These are phyloP conservation scores for Dreissena rostriformis DNA, from an alignment of 1,140 invertebrate genomes.

Conservation along the genomic window DNA sequence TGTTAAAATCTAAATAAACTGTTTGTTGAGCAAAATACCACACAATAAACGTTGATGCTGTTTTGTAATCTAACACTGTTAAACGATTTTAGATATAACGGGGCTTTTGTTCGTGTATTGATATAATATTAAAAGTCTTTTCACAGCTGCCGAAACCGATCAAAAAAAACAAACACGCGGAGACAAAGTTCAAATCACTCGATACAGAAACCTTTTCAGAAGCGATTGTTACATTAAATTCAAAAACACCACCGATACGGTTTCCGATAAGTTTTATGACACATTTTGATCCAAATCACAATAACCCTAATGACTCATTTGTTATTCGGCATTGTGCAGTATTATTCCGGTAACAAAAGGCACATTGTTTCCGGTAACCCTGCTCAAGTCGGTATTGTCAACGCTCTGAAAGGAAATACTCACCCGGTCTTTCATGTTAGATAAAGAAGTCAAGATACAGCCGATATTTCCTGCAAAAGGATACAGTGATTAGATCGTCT, in stretches of 20 bases:
- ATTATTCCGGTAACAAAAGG: conserved; percentile 3
- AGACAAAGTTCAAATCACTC: neutral
- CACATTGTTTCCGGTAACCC: conserved; percentile 32
- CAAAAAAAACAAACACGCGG: conserved; percentile 44
- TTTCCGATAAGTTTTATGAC: conserved; percentile 45
- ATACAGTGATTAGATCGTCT: neutral
- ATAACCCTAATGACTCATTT: conserved; percentile 21
- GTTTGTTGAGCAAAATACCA: conserved; percentile 53
- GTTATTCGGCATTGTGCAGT: conserved; percentile 10
- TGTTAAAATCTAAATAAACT: conserved; percentile 56
- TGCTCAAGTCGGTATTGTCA: neutral
- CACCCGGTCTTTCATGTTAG: neutral
- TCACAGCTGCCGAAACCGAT: conserved; percentile 43
- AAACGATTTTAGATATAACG: conserved; percentile 52
- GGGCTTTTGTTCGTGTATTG: conserved; percentile 42
- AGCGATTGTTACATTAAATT: conserved; percentile 39
- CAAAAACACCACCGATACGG: neutral
- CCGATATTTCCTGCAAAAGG: neutral
- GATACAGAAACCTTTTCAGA: conserved; percentile 13
- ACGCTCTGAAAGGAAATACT: conserved; percentile 4
- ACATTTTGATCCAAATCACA: conserved; percentile 32
- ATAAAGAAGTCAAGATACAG: conserved; percentile 1
- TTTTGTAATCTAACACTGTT: conserved; percentile 55
- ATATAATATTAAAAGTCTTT: conserved; percentile 30
- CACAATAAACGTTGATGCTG: conserved; percentile 48